A percentile compares a stretch with the other conserved stretches of the same genome.
phyloP scores from a whole-genome alignment of 1,140 invertebrate species.

The Tribolium madens region DNA sequence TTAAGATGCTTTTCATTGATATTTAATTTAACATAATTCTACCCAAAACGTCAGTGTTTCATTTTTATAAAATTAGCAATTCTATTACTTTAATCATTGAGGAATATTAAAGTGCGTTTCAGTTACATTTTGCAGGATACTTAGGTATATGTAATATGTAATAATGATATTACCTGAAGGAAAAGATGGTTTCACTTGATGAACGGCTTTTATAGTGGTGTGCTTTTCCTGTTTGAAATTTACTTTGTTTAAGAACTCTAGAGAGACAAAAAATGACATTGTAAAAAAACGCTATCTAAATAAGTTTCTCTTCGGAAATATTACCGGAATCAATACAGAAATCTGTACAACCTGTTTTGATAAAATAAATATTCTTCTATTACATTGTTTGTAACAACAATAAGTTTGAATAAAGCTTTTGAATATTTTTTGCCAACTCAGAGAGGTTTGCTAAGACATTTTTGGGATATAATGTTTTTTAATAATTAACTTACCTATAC shows the following conservation, averaged over 20 bases:
- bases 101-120: neutral
- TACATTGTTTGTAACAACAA: neutral
- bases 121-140: neutral
- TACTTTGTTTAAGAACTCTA: constrained; percentile 4
- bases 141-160: too few relatives aligned
- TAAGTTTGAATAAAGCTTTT: too few relatives aligned
- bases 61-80: neutral
- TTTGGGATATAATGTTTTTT: too few relatives aligned
- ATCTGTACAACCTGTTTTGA: neutral
- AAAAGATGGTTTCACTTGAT: neutral
- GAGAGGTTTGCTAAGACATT: too few relatives aligned
- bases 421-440: too few relatives aligned
- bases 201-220: constrained; percentile 4
- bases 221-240: constrained; percentile 9
- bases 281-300: constrained; percentile 14
- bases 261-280: constrained; percentile 27
- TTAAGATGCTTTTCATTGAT: too few relatives aligned
- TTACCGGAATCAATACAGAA: neutral
- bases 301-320: neutral
- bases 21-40: neutral
- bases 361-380: neutral
- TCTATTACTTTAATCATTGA: neutral
- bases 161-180: neutral
- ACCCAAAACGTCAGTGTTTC: neutral
- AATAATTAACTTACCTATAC: too few relatives aligned